Evolutionary conservation across 2,113 vertebrate species (phyloP).

Genomic region (human): DNA sequence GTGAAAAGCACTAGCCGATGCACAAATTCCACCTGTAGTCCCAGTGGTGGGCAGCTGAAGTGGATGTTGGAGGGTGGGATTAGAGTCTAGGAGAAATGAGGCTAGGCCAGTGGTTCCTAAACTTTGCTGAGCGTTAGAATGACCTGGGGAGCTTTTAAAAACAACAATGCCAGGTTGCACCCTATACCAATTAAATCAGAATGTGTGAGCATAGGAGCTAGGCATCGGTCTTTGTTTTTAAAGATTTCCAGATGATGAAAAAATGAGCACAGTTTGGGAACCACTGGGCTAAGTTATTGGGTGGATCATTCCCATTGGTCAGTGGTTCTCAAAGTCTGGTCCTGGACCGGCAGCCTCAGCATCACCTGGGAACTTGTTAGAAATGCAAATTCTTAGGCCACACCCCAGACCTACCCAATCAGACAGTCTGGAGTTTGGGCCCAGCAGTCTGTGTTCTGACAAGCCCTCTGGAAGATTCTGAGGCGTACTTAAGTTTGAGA

Average conservation of each 20-base stretch:
- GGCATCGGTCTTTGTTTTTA: neutral
- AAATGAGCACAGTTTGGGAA: neutral
- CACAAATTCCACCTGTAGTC: neutral
- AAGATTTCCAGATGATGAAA: neutral
- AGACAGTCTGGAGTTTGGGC: neutral
- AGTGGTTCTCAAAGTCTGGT: neutral
- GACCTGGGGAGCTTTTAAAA: neutral
- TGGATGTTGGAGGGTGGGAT: neutral
- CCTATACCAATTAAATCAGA: neutral
- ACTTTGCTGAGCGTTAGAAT: neutral
- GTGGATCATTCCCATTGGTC: neutral
- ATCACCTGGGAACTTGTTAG: neutral
- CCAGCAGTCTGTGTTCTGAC: slow-evolving; percentile 47
- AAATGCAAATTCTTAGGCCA: neutral
- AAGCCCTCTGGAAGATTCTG: slow-evolving; percentile 55
- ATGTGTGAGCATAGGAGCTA: neutral
- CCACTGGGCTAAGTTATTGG: neutral
- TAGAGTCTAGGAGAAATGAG: neutral
- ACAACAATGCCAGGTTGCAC: neutral
- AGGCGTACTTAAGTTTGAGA: slow-evolving; percentile 16
- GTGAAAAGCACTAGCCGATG: neutral
- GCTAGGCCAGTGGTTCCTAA: neutral
- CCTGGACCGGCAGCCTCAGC: neutral
- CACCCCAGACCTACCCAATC: slow-evolving; percentile 9
- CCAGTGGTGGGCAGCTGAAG: neutral